Percentiles rank a stretch among this genome's conserved stretches.
Evolutionary conservation across 2,113 vertebrate genomes (phyloP).

Genomic region (Oriolus oriolus): DNA sequence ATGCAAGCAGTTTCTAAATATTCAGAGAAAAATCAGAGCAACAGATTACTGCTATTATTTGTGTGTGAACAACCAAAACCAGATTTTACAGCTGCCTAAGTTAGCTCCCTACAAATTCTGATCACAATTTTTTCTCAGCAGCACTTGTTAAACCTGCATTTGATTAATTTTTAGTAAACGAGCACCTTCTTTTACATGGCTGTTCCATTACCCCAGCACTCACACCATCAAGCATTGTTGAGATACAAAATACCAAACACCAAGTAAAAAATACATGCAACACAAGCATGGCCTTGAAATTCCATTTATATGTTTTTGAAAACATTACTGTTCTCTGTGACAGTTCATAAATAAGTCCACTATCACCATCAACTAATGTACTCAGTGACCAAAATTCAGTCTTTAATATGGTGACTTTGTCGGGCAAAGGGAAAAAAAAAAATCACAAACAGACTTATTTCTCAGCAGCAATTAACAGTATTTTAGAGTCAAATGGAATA

Average conservation of each 20-base stretch:
- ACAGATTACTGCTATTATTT: slow-evolving; percentile 1
- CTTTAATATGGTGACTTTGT: background rate
- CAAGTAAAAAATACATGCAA: background rate
- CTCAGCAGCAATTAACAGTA: background rate
- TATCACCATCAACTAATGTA: background rate
- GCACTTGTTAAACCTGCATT: background rate
- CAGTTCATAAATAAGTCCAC: background rate
- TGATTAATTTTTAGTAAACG: background rate
- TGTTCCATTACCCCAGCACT: background rate
- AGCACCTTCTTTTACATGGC: background rate
- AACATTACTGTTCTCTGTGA: background rate
- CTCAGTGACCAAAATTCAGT: background rate
- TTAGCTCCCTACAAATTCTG: background rate
- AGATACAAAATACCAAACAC: background rate
- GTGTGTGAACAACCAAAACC: background rate
- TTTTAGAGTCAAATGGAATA: background rate
- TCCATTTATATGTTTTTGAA: background rate
- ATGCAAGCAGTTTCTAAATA: slow-evolving; percentile 26
- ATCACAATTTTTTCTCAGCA: background rate
- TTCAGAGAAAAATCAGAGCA: background rate
- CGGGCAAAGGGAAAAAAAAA: background rate
- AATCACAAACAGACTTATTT: background rate
- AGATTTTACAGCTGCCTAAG: background rate
- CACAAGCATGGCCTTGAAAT: background rate
- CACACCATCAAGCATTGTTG: background rate